Conservation (phyloP, 1,140 invertebrate genomes). For the Meloidogyne chitwoodi region DNA sequence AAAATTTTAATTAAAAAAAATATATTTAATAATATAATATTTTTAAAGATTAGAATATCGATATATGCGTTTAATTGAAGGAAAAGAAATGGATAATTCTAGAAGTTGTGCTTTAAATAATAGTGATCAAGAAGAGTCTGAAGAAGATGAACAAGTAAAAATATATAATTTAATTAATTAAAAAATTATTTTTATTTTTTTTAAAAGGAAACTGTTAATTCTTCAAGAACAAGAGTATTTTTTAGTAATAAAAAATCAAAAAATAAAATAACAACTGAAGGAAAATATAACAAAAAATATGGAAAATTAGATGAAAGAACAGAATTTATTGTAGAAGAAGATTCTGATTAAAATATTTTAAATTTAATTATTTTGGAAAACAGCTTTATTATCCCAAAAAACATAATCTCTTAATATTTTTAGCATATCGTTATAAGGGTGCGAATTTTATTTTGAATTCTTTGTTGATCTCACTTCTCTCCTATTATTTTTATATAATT, state of each 20-base stretch:
- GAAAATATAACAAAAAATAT: neutral
- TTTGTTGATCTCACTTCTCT: too few relatives aligned
- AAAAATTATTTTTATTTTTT: neutral
- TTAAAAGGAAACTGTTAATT: neutral
- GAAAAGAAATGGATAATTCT: slow-evolving; percentile 38
- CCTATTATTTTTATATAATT: too few relatives aligned
- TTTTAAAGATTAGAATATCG: slow-evolving; percentile 42
- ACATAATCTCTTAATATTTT: neutral
- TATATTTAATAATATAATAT: neutral
- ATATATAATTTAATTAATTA: neutral
- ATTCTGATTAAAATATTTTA: neutral
- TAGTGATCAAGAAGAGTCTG: slow-evolving; percentile 30
- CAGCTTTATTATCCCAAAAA: too few relatives aligned
- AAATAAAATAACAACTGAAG: neutral
- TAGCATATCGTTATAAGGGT: too few relatives aligned
- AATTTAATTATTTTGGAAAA: neutral
- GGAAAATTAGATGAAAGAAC: neutral
- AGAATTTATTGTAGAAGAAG: neutral
- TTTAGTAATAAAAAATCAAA: neutral
- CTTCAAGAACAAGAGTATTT: neutral
- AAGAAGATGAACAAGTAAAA: slow-evolving; percentile 36
- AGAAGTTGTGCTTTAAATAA: slow-evolving; percentile 31
- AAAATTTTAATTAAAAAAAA: neutral
- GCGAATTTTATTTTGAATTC: too few relatives aligned
- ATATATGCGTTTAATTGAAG: slow-evolving; percentile 42